A percentile compares a stretch with the other conserved stretches of the same genome.
phyloP scores from a whole-genome alignment of 2,113 vertebrate genomes.

The Tragelaphus buxtoni region DNA sequence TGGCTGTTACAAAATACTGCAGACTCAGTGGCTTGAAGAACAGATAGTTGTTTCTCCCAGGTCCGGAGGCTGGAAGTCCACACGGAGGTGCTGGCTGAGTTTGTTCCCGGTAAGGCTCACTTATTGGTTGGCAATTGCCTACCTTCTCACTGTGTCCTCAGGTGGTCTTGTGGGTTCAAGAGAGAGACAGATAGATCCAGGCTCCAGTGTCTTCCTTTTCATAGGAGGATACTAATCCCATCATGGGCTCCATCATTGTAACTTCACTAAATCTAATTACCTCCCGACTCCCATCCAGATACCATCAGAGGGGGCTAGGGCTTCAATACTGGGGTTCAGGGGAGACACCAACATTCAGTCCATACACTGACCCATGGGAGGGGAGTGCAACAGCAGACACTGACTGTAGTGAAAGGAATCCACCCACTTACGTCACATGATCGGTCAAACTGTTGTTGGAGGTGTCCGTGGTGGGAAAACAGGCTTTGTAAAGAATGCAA shows the following conservation, averaged over 20 bases:
- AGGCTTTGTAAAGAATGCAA: not conserved
- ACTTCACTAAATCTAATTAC: not conserved
- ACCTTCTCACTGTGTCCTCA: not conserved
- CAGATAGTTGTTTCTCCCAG: not conserved
- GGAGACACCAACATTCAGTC: not conserved
- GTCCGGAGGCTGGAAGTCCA: not conserved
- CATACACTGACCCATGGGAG: not conserved
- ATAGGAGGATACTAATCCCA: not conserved
- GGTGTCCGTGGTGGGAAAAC: not conserved
- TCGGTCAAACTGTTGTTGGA: not conserved
- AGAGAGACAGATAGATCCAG: not conserved
- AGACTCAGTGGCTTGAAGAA: not conserved
- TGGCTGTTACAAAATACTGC: not conserved
- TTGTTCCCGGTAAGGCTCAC: rapidly evolving
- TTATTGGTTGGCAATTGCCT: rapidly evolving
- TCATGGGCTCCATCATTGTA: not conserved
- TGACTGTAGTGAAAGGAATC: not conserved
- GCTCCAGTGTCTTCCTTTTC: not conserved
- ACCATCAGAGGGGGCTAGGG: rapidly evolving
- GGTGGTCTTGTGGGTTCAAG: not conserved
- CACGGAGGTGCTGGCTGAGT: not conserved
- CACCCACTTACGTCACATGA: rapidly evolving
- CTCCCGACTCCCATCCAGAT: not conserved
- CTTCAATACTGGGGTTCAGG: not conserved
- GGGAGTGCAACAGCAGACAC: rapidly evolving